Evolutionary conservation across 2,113 vertebrate species (phyloP).

Genomic region (Rhombomys opimus): DNA sequence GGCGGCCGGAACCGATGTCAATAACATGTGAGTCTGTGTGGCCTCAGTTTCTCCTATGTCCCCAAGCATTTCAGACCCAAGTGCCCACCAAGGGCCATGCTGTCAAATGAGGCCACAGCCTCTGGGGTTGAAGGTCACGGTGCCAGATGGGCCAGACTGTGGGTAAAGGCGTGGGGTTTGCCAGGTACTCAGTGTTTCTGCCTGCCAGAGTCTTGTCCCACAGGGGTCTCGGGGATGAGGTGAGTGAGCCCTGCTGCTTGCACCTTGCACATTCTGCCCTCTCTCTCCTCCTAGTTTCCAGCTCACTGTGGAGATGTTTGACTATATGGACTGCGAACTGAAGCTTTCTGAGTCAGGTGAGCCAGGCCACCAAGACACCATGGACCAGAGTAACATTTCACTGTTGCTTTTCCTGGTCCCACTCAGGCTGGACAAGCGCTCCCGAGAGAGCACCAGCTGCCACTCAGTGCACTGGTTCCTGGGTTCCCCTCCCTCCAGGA

Average conservation of each 20-base stretch:
- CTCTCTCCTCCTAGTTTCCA: conserved; percentile 95
- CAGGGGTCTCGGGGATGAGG: rapidly evolving
- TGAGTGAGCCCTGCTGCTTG: rapidly evolving
- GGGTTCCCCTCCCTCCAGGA: not conserved
- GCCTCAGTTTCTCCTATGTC: not conserved
- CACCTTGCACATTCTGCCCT: conserved; percentile 31
- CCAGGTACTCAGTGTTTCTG: not conserved
- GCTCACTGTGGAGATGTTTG: conserved; percentile 98
- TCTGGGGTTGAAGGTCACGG: rapidly evolving
- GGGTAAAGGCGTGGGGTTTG: not conserved
- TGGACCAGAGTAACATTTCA: not conserved
- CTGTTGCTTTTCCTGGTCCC: not conserved
- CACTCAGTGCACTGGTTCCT: not conserved
- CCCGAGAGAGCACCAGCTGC: too few species aligned
- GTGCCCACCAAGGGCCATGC: rapidly evolving
- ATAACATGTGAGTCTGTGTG: conserved; percentile 93
- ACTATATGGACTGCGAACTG: conserved; percentile 97
- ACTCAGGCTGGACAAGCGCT: too few species aligned
- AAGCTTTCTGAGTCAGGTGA: conserved; percentile 96
- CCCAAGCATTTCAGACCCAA: not conserved
- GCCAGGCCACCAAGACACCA: not conserved
- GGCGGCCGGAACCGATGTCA: conserved; percentile 94
- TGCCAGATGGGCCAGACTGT: not conserved
- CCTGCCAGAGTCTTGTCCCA: not conserved
- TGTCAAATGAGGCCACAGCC: not conserved